Evolutionary conservation across 2,888 invertebrate genomes (phyloP), one percentile per base, ranked within the genome.

Genomic region (Paralinhomoeus sp.): DNA sequence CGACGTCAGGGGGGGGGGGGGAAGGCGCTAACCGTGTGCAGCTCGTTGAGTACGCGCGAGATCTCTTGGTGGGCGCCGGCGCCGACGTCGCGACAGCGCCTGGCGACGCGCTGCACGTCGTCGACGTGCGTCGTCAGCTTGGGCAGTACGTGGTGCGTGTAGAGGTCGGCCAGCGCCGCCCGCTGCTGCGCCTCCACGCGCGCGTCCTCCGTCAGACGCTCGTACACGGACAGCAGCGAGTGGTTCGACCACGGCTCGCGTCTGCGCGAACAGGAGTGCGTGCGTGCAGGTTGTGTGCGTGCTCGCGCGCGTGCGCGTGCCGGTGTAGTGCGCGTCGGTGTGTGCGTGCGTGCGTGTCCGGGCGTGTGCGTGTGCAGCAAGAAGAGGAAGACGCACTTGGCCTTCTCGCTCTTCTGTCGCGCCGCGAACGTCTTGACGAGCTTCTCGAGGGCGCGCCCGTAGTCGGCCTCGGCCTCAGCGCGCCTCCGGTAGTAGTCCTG

Each of bases 11-110:
- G n/a, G n/a, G n/a, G n/a, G n/a, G n/a, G n/a, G n/a, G n/a, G n/a
- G n/a, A n/a, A n/a, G n/a, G n/a, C n/a, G n/a, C 27, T 27, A 35
- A 48, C 48, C n/a, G 78, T 78, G 61, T 84, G 83, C 47, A 89
- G 73, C 65, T 87, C 87, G 57, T 78, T 81, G 50, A 89, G 71
- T 47, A 85, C 84, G 55, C 81, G 76, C 54, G 81, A 72, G 57
- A 89, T 77, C 67, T 89, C 87, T 65, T 84, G 85, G 68, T 91
- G 89, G 36, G 82, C 81, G 67, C 83, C 81, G 52, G 76, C 75
- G 27, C 80, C 80, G 55, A 82, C 78, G 62, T 81, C 80, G 45
- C 80, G 75, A 62, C 82, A 82, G 67, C 62, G 40, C 47, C 75
- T 75, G 63, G 79, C 80, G 59, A 82, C 78, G 54, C 80, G 70